Percentiles rank a stretch among this genome's conserved stretches.
Evolutionary conservation across 2,888 invertebrate species (phyloP).

Genomic region (Beris morrisii): DNA sequence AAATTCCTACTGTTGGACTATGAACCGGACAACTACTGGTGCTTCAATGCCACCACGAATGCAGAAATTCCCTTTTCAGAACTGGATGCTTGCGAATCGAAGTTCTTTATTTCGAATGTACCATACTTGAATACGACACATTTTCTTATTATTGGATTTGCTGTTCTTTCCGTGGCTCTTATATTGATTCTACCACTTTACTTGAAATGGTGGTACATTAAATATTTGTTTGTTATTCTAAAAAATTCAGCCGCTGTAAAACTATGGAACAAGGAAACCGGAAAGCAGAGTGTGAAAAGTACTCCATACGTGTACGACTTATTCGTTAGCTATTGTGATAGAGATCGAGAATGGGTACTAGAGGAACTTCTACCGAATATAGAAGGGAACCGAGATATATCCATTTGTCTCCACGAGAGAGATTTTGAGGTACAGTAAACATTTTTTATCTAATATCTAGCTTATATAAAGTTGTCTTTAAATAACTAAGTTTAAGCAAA

Average conservation of each 20-base stretch:
- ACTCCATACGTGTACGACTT: slow-evolving; percentile 62
- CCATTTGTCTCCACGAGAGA: slow-evolving; percentile 70
- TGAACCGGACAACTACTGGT: slow-evolving; percentile 51
- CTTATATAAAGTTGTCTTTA: slow-evolving; percentile 1
- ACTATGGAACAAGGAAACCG: slow-evolving; percentile 58
- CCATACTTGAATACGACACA: slow-evolving; percentile 20
- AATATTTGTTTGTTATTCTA: slow-evolving; percentile 62
- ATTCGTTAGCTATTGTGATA: slow-evolving; percentile 70
- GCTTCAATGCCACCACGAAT: slow-evolving; percentile 50
- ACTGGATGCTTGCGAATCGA: slow-evolving; percentile 27
- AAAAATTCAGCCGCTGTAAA: slow-evolving; percentile 63
- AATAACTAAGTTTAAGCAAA: neutral
- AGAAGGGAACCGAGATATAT: slow-evolving; percentile 62
- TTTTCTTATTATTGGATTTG: slow-evolving; percentile 17
- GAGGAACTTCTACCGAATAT: slow-evolving; percentile 65
- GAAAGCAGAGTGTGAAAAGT: slow-evolving; percentile 43
- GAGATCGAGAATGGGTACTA: slow-evolving; percentile 66
- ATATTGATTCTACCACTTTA: slow-evolving; percentile 43
- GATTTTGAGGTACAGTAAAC: slow-evolving; percentile 63
- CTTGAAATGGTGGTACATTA: slow-evolving; percentile 61
- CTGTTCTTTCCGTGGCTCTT: slow-evolving; percentile 1
- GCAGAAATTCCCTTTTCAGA: slow-evolving; percentile 33
- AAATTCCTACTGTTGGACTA: slow-evolving; percentile 53
- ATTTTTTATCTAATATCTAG: neutral
- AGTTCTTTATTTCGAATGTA: neutral